Evolutionary conservation across 2,797 vertebrate species (phyloP), one percentile per base, ranked within the genome.

Genomic region (Phoeniculus purpureus): DNA sequence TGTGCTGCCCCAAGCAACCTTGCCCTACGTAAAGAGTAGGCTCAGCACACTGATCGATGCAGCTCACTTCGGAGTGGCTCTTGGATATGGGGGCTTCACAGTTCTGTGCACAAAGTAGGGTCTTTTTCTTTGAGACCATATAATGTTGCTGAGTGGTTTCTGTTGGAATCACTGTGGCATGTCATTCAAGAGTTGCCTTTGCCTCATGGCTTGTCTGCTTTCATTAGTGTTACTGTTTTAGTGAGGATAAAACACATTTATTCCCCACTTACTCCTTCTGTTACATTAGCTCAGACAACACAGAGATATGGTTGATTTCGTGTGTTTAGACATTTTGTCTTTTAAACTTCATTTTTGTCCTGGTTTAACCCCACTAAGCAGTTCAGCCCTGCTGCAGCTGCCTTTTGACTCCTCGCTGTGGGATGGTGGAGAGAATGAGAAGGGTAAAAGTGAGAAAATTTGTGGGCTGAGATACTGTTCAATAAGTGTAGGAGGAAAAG

Each of bases 351-450:
- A 21, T 81, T 70, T 40, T 50, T 79, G 52, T 59, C 9, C 2
- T 45, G 55, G 22, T 56, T 71, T 56, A 80, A 50, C 20, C 48
- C 27, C 48, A 48, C 48, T 40, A 29, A 18, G 14, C 45, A 43
- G 26, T 80, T 83, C 15, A 54, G 15, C 9, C 22, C 12, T 12
- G 16, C 16, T 5, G 2, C 13, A 58, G 32, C 37, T 15, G 1
- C 52, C 8, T 0, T 0, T 17, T 77, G 7, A 15, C 31, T 77
- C 3, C 13, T 13, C 7, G n/a, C 37, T 43, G 43, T 43, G 43
- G 43, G 16, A 16, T 43, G 43, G 43, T 43, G 16, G 43, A 43
- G 43, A 43, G 43, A 43, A 14, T 43, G 16, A 43, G 43, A 43
- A 43, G 43, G 43, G 14, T 43, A 43, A 43, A 16, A 43, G 43